These are phyloP conservation scores for Drosophila borealis DNA, from an alignment of 2,888 invertebrate genomes.

Conservation along the genomic window DNA sequence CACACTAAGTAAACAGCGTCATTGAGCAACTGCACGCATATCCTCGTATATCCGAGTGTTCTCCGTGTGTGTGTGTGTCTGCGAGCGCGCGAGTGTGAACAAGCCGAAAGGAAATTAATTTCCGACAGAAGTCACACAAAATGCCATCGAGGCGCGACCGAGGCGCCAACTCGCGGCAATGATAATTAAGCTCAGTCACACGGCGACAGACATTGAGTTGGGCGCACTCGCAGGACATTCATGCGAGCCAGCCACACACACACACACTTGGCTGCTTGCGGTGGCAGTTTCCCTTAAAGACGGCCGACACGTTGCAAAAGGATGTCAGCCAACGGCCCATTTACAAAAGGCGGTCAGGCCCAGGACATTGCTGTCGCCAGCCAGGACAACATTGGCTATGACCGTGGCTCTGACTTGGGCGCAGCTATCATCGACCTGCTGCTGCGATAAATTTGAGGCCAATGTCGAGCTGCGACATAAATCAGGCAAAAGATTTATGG, in stretches of 20 bases:
- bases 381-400: slow-evolving; percentile 29
- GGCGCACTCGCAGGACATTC: slow-evolving; percentile 16
- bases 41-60: slow-evolving; percentile 31
- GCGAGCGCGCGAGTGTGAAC: slow-evolving; percentile 31
- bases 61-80: slow-evolving; percentile 19
- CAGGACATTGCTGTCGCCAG: slow-evolving; percentile 21
- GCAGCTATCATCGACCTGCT: slow-evolving; percentile 62
- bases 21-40: slow-evolving; percentile 38
- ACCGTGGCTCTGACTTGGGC: slow-evolving; percentile 35
- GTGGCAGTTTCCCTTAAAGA: slow-evolving; percentile 67
- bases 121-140: slow-evolving; percentile 80
- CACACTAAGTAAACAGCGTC: slow-evolving; percentile 41
- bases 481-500: slow-evolving; percentile 80
- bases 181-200: slow-evolving; percentile 74
- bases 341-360: slow-evolving; percentile 42
- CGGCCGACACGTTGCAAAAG: slow-evolving; percentile 65
- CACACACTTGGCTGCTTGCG: slow-evolving; percentile 22
- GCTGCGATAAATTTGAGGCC: slow-evolving; percentile 75
- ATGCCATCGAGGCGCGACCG: slow-evolving; percentile 56
- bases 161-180: slow-evolving; percentile 63
- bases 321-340: slow-evolving; percentile 57
- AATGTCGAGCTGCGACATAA: slow-evolving; percentile 76
- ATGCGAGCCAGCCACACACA: slow-evolving; percentile 25
- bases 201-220: slow-evolving; percentile 31
- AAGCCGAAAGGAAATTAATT: slow-evolving; percentile 75